Base-by-base conservation (phyloP, 2,888 invertebrate genomes). In the Polia nebulosa region DNA sequence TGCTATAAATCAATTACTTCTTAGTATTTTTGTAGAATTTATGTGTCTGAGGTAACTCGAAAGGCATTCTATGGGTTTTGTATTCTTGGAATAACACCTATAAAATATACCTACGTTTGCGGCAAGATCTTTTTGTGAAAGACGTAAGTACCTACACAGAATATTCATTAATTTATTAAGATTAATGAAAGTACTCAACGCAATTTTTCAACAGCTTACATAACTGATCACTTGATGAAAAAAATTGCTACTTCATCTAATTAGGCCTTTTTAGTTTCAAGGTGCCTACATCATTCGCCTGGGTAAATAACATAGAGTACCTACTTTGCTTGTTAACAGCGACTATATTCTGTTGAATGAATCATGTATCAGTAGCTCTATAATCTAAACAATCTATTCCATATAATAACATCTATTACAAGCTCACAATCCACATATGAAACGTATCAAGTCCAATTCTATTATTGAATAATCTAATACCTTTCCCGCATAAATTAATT, bases 1-100 rank as follows among this genome's bases (percentile, higher is more conserved):
- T 79, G 86, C 89, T 82, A 89, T 92, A 91, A 92, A 92, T 94
- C 90, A 92, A 83, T 89, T 87, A 88, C 87, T 90, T 89, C 87
- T 87, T 78, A 74, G 80, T 85, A 71, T 66, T 75, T 82, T 80
- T 85, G 78, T 72, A 27, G 45, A 67, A 78, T 78, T 78, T 75
- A 81, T 81, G 72, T 70, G 60, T 59, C 55, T 67, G 57, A 58
- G 20, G 60, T 47, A 74, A 71, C 65, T 64, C 53, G 32, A 61
- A 3, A 56, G 25, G 34, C 47, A 67, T 82, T 72, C 67, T 66
- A 69, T 80, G 27, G 55, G 57, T 65, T 82, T 76, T 78, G 47
- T 65, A 57, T 83, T 78, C 76, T 63, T 61, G 36, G 74, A 83
- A 85, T 78, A 72, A 62, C 64, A 72, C 65, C 45, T 70, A 76